These are phyloP conservation scores for Macrotus californicus DNA, from an alignment of 2,113 vertebrate genomes.

Conservation along the genomic window DNA sequence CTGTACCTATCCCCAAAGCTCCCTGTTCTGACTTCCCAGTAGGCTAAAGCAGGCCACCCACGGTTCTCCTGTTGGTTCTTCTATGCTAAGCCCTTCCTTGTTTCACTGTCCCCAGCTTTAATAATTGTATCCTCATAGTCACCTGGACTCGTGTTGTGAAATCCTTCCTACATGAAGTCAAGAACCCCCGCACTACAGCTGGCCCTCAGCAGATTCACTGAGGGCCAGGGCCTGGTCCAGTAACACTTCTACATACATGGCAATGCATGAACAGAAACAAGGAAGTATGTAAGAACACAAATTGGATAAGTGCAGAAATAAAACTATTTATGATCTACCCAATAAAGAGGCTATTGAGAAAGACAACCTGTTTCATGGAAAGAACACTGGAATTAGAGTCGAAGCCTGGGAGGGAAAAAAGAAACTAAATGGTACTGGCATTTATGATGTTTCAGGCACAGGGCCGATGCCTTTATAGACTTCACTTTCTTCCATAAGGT, in stretches of 20 bases:
- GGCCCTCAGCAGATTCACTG: too few species aligned
- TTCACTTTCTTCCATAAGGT: neutral
- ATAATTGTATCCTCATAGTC: too few species aligned
- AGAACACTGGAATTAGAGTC: neutral
- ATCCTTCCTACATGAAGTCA: too few species aligned
- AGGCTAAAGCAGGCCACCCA: too few species aligned
- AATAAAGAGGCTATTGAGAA: neutral
- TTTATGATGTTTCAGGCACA: neutral
- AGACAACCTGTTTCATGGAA: neutral
- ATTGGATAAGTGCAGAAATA: neutral
- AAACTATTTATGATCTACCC: neutral
- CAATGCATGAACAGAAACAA: constrained; percentile 8
- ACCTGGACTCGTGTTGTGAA: too few species aligned
- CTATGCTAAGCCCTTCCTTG: too few species aligned
- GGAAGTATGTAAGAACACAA: constrained; percentile 25
- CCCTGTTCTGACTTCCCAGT: too few species aligned
- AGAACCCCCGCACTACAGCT: too few species aligned
- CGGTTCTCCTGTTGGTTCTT: too few species aligned
- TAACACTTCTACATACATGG: neutral
- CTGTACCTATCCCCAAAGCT: too few species aligned
- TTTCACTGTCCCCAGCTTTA: too few species aligned
- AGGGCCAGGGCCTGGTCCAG: too few species aligned
- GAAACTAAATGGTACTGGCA: neutral
- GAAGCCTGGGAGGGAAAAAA: neutral
- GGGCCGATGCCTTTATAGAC: neutral